These are phyloP conservation scores for Meiosimyza platycephala DNA, from an alignment of 2,888 invertebrate species.

Conservation along the genomic window DNA sequence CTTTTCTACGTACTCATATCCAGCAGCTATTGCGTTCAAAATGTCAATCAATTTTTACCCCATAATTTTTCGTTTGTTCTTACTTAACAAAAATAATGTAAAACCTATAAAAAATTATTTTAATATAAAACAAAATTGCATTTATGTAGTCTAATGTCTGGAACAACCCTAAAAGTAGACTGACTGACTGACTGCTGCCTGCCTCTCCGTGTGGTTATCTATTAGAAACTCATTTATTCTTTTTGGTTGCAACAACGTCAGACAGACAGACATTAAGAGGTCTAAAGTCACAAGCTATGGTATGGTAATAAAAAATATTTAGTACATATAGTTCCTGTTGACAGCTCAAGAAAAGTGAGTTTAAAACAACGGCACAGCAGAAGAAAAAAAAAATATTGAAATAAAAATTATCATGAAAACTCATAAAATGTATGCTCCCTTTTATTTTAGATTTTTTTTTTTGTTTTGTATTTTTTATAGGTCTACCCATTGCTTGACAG, in stretches of 20 bases:
- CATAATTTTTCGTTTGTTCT: not conserved
- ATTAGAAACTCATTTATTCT: not conserved
- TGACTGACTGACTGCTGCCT: too few relatives aligned
- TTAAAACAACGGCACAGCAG: not conserved
- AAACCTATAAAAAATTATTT: conserved; percentile 6
- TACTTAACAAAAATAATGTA: not conserved
- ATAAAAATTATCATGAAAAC: not conserved
- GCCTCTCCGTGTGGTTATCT: not conserved
- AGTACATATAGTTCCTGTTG: conserved; percentile 2
- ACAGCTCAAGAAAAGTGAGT: conserved; percentile 6
- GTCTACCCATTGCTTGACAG: not conserved
- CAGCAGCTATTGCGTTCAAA: not conserved
- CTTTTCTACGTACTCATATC: not conserved
- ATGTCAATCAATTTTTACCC: not conserved
- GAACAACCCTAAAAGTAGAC: too few relatives aligned
- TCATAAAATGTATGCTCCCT: not conserved
- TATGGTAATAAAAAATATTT: not conserved
- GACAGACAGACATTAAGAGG: not conserved
- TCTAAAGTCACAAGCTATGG: not conserved
- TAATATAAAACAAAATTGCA: not conserved
- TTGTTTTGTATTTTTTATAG: not conserved
- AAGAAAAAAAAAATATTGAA: not conserved
- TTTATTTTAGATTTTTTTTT: not conserved
- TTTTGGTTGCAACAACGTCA: not conserved
- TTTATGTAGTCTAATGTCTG: not conserved